phyloP scores from a whole-genome alignment of 2,113 vertebrate species.

The Melozone crissalis region DNA sequence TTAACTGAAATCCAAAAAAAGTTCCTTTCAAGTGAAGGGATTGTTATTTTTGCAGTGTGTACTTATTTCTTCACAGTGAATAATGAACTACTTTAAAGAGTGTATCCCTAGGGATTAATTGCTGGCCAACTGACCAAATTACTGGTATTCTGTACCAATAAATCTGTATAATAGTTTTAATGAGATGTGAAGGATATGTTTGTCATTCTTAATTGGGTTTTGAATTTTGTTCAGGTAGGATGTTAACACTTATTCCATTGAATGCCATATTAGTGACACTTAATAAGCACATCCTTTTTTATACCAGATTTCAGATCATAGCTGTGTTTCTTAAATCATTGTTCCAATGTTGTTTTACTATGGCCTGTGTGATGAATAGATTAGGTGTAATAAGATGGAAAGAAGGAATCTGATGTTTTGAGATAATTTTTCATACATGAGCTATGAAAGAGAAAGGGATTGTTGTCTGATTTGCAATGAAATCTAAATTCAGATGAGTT shows the following conservation, averaged over 20 bases:
- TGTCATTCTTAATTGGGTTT: background rate
- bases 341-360: background rate
- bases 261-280: background rate
- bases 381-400: background rate
- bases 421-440: background rate
- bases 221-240: background rate
- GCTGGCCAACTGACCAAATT: background rate
- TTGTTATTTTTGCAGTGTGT: background rate
- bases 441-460: background rate
- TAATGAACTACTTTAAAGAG: background rate
- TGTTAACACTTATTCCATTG: background rate
- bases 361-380: background rate
- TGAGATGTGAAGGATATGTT: background rate
- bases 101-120: background rate
- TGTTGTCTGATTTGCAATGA: background rate
- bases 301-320: background rate
- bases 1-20: background rate
- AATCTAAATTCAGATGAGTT: conserved; percentile 23
- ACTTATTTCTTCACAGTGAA: background rate
- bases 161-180: background rate
- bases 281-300: background rate
- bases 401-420: background rate
- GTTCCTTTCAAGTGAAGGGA: background rate
- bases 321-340: background rate
- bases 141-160: background rate